Base-by-base conservation (phyloP, 2,888 invertebrate genomes). In the Strigamia maritima region DNA sequence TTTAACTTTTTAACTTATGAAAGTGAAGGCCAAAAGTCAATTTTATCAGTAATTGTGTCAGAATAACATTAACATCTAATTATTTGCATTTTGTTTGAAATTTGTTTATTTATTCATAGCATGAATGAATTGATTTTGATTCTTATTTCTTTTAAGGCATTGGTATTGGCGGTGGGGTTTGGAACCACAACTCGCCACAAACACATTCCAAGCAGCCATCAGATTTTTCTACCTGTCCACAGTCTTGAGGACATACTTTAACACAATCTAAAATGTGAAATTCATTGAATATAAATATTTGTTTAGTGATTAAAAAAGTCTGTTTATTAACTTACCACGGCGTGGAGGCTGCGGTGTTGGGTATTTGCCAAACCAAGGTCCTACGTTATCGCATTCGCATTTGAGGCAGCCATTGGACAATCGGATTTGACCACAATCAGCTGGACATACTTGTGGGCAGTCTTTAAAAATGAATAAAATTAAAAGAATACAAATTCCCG, bases 241-340 rank as follows among this genome's bases (percentile, higher is more conserved):
- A 74, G n/a, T 74, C 75, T 26, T 74, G 75, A 74, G 75, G 75
- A 26, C 75, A 74, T 74, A 26, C 75, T 10, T 1, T 6, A 19
- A 74, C 26, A 12, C 75, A 74, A 19, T 54, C 54, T 54, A 54
- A n/a, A 12, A 22, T 22, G n/a, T n/a, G n/a, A n/a, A n/a, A n/a
- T n/a, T n/a, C n/a, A n/a, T 54, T 54, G n/a, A 54, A 8, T 54
- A 54, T 6, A 54, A 22, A 19, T 14, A 54, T 35, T 35, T 54
- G 22, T 44, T 44, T 44, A 1, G 14, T 44, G 44, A 16, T 16
- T 44, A 16, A 44, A 16, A 16, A 10, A n/a, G n/a, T n/a, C n/a
- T n/a, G n/a, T 44, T 8, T 44, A 1, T 44, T 44, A 54, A 54
- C 7, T 22, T 54, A 54, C 54, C 22, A 44, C 14, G 16, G 14